Conservation (phyloP, 2,888 invertebrate genomes). For the Tipula unca region DNA sequence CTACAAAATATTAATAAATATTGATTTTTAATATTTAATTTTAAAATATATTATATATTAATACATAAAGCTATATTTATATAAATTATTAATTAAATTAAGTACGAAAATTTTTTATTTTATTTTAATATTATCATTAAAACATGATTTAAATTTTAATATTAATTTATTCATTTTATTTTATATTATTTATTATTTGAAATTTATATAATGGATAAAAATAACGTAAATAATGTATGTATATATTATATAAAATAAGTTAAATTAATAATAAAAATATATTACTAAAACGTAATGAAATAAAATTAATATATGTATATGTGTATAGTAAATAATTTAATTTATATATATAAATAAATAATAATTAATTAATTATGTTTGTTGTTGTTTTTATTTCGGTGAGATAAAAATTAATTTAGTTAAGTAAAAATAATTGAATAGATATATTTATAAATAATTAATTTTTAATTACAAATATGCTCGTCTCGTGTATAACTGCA, state of each 20-base stretch:
- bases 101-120: not conserved
- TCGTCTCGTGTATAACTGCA: constrained; percentile 73
- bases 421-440: not conserved
- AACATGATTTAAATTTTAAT: not conserved
- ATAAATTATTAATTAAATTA: constrained; percentile 3
- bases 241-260: not conserved
- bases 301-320: not conserved
- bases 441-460: not conserved
- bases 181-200: not conserved
- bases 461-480: constrained; percentile 71
- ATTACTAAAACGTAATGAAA: constrained; percentile 14
- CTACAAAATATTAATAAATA: not conserved
- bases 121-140: not conserved
- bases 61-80: constrained; percentile 14
- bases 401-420: constrained; percentile 8
- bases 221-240: not conserved
- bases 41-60: not conserved
- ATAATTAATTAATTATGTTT: not conserved
- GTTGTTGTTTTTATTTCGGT: not conserved
- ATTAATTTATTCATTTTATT: not conserved
- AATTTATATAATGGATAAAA: not conserved
- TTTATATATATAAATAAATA: constrained; percentile 1
- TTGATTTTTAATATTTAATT: not conserved
- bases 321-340: not conserved
- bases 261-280: not conserved